Evolutionary conservation across 2,113 vertebrate species (phyloP).

Genomic region (Eidolon helvum): DNA sequence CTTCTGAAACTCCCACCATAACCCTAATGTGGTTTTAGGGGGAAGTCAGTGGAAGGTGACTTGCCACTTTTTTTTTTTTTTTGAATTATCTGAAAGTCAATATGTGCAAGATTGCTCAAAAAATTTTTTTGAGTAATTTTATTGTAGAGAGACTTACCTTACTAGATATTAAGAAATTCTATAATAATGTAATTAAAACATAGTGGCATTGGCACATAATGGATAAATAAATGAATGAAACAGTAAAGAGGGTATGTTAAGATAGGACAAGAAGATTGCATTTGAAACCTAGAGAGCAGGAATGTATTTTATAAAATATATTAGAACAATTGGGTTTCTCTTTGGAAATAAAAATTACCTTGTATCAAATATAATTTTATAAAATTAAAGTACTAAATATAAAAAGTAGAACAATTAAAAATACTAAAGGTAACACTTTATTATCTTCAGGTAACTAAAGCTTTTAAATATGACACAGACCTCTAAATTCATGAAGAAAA

Average conservation of each 20-base stretch:
- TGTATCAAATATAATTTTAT: background rate
- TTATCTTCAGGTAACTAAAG: background rate
- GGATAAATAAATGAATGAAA: constrained; percentile 23
- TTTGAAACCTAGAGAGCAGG: background rate
- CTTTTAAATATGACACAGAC: background rate
- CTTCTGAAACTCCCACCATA: background rate
- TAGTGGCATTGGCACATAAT: background rate
- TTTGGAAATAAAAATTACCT: constrained; percentile 9
- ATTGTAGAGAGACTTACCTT: background rate
- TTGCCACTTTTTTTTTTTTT: background rate
- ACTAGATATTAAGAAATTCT: background rate
- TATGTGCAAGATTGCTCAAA: background rate
- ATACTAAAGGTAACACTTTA: background rate
- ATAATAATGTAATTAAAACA: background rate
- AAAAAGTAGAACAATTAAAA: background rate
- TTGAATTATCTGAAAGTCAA: background rate
- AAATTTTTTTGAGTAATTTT: background rate
- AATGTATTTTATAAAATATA: background rate
- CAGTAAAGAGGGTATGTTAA: background rate
- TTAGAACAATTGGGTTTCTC: background rate
- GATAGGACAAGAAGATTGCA: background rate
- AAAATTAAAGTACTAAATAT: background rate
- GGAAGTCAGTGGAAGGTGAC: background rate
- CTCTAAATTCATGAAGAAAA: constrained; percentile 7
- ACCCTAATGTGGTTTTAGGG: background rate